Base-by-base conservation (phyloP, 2,888 invertebrate species). In the Epinotia demarniana region DNA sequence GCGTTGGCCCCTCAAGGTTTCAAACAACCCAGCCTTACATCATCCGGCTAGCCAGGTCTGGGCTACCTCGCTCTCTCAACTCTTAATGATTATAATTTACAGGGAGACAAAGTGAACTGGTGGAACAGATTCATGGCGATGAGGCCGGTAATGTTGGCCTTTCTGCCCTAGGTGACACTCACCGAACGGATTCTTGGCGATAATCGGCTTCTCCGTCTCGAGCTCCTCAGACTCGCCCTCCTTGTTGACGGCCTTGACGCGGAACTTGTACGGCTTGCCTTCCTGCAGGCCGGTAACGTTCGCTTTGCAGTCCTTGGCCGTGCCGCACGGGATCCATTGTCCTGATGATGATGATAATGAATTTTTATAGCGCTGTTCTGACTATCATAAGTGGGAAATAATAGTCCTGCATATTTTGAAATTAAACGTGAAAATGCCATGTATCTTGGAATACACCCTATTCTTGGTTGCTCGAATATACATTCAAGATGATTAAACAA, bases 111-210 rank as follows among this genome's bases (percentile, higher is more conserved):
- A 27, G 23, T 27, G 23, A 27, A 27, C 23, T 27, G 3, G 23
- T 27, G 23, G 1, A 27, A 2, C 1, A 27, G 23, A 3, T 27
- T 23, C 23, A 2, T 3, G 23, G 23, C 23, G 3, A 27, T 27
- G 23, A 46, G 53, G 53, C 53, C 16, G 49, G 49, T 13, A 49
- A 49, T 49, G 49, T 49, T 49, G 16, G 16, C 53, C 4, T 53
- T 53, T 0, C 8, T 0, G 53, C 5, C 53, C 53, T 53, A n/a
- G 57, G 6, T 39, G 39, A 49, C 39, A 88, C 95, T 94, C 88
- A 97, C 97, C 99, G 92, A 98, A 99, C 79, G 99, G 99, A 97
- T 99, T 99, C 93, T 99, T 99, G 75, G 99, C 99, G 83, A 99
- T 96, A 79, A 99, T 99, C 12, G 98, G 96, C 84, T 97, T 97